Conservation (phyloP, 1,140 invertebrate species). For the Drosophila sulfurigaster region DNA sequence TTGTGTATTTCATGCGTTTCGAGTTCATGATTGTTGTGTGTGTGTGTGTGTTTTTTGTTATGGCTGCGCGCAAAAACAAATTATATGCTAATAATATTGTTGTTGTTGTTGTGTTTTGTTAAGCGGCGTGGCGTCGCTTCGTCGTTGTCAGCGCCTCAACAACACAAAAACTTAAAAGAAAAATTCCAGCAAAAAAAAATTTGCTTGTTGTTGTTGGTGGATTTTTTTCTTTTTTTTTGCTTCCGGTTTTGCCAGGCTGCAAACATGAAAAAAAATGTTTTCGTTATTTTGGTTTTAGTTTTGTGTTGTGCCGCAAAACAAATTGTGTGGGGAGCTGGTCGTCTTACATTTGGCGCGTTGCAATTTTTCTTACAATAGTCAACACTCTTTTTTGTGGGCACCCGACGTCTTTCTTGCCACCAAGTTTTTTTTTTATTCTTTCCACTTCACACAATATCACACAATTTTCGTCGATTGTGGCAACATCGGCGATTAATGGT, state of each 20-base stretch:
- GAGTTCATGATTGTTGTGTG: constrained; percentile 62
- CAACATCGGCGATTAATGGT: constrained; percentile 67
- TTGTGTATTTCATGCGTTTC: constrained; percentile 72
- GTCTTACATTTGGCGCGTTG: constrained; percentile 49
- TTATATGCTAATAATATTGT: not conserved
- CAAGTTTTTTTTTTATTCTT: constrained; percentile 53
- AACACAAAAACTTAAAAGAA: no score
- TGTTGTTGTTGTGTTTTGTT: constrained; percentile 1
- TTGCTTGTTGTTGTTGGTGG: constrained; percentile 27
- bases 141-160: constrained; percentile 44
- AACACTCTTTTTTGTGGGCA: constrained; percentile 38
- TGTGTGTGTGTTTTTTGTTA: not conserved
- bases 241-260: not conserved
- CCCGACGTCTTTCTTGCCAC: constrained; percentile 55
- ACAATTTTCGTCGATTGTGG: constrained; percentile 66
- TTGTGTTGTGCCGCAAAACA: no score
- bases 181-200: constrained; percentile 25
- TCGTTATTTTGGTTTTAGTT: no score
- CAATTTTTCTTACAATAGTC: constrained; percentile 59
- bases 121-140: constrained; percentile 51
- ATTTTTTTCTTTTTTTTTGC: constrained; percentile 25
- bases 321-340: constrained; percentile 9
- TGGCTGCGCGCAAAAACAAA: not conserved
- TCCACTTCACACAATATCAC: constrained; percentile 42
- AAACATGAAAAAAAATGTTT: not conserved